Evolutionary conservation across 2,113 vertebrate species (phyloP).

Genomic region (Mohoua ochrocephala): DNA sequence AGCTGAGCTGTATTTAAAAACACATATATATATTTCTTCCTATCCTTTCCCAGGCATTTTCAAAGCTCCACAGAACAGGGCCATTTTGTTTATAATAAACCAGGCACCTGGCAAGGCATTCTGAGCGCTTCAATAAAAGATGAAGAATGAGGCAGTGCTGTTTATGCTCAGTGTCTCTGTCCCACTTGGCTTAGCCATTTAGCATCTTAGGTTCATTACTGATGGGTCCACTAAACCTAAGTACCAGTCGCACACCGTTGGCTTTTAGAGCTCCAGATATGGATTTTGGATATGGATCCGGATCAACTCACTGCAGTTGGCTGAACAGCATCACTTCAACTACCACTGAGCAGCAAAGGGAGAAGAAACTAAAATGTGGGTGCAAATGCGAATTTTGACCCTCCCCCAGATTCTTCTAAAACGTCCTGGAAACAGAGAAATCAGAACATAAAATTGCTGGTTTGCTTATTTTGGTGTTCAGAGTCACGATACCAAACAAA

Average conservation of each 20-base stretch:
- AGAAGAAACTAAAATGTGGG: not conserved
- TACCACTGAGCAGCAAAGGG: not conserved
- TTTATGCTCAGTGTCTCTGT: not conserved
- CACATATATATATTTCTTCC: not conserved
- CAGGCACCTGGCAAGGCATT: not conserved
- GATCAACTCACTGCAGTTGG: not conserved
- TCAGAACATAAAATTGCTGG: not conserved
- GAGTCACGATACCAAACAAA: not conserved
- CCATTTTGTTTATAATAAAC: not conserved
- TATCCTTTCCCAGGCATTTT: not conserved
- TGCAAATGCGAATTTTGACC: not conserved
- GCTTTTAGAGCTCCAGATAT: not conserved
- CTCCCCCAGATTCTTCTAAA: not conserved
- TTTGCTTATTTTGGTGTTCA: not conserved
- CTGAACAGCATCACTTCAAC: not conserved
- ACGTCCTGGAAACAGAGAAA: not conserved
- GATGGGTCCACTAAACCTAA: not conserved
- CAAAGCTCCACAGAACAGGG: not conserved
- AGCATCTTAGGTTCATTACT: not conserved
- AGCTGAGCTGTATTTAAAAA: not conserved
- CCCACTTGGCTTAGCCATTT: not conserved
- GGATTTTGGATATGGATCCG: not conserved
- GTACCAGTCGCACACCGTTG: accelerated
- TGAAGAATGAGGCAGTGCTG: not conserved
- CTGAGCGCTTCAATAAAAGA: not conserved